Conservation (phyloP, 2,888 invertebrate genomes). For the Melanophora roralis region DNA sequence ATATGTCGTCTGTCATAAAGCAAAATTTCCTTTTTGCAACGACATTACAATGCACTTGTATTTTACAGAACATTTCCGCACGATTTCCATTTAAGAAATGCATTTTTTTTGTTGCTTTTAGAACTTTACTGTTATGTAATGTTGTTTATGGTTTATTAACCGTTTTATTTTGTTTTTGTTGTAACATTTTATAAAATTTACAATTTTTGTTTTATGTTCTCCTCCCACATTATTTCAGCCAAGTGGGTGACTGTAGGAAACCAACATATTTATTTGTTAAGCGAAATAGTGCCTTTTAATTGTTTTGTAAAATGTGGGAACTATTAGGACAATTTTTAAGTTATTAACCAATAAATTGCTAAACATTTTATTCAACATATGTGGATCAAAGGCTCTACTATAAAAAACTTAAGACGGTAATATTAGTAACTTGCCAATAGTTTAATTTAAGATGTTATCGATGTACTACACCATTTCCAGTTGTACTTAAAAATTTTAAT, state of each 20-base stretch:
- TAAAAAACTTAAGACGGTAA: too few relatives aligned
- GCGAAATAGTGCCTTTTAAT: too few relatives aligned
- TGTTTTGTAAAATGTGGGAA: background rate
- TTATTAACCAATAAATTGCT: too few relatives aligned
- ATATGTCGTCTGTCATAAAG: slow-evolving; percentile 24
- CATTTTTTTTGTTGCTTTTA: slow-evolving; percentile 5
- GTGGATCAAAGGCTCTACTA: too few relatives aligned
- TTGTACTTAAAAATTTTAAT: too few relatives aligned
- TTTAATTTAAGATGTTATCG: too few relatives aligned
- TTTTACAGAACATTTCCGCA: slow-evolving; percentile 64
- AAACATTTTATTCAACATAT: too few relatives aligned
- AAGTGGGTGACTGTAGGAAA: slow-evolving; percentile 27
- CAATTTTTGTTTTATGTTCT: slow-evolving; percentile 14
- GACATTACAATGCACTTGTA: slow-evolving; percentile 9
- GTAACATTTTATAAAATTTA: slow-evolving; percentile 1
- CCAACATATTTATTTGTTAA: background rate
- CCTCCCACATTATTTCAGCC: slow-evolving; percentile 17
- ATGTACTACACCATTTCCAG: too few relatives aligned
- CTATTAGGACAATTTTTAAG: too few relatives aligned
- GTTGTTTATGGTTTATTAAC: slow-evolving; percentile 41
- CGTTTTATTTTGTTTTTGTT: slow-evolving; percentile 3
- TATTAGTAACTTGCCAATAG: too few relatives aligned
- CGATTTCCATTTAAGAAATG: slow-evolving; percentile 64
- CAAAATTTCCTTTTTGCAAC: slow-evolving; percentile 17
- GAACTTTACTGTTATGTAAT: background rate